phyloP scores from a whole-genome alignment of 2,888 invertebrate genomes.

The Polietes domitor region DNA sequence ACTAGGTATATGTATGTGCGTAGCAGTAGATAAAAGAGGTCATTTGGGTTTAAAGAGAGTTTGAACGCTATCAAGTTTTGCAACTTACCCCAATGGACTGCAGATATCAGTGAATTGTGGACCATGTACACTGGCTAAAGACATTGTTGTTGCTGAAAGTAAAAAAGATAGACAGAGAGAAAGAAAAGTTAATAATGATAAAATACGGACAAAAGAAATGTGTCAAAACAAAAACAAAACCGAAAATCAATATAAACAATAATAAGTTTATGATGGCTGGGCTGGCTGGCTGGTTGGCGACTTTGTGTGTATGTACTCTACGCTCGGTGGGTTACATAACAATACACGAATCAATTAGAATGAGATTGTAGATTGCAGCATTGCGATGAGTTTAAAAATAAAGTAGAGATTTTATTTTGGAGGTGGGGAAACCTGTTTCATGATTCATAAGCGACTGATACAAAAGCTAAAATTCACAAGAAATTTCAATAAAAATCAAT shows the following conservation, averaged over 20 bases:
- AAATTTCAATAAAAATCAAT: not conserved
- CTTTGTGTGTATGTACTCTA: not conserved
- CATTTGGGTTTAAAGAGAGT: not conserved
- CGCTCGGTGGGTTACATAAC: too few species aligned
- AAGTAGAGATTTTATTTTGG: not conserved
- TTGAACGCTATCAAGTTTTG: not conserved
- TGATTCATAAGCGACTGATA: not conserved
- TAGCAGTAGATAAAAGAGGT: not conserved
- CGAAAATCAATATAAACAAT: not conserved
- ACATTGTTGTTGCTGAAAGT: constrained; percentile 82
- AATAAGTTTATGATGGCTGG: not conserved
- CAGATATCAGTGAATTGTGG: constrained; percentile 81
- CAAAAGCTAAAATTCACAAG: not conserved
- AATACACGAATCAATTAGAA: not conserved
- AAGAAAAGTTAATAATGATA: not conserved
- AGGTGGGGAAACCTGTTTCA: not conserved
- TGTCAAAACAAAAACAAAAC: constrained; percentile 12
- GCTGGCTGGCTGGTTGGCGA: too few species aligned
- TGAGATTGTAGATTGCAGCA: not conserved
- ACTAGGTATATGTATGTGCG: too few species aligned
- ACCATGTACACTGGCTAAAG: constrained; percentile 83
- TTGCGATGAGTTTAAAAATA: not conserved
- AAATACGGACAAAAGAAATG: not conserved
- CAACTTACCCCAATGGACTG: constrained; percentile 80
- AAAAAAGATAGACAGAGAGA: not conserved